Conservation (phyloP, 2,113 vertebrate species). For the Dipodomys ordii region DNA sequence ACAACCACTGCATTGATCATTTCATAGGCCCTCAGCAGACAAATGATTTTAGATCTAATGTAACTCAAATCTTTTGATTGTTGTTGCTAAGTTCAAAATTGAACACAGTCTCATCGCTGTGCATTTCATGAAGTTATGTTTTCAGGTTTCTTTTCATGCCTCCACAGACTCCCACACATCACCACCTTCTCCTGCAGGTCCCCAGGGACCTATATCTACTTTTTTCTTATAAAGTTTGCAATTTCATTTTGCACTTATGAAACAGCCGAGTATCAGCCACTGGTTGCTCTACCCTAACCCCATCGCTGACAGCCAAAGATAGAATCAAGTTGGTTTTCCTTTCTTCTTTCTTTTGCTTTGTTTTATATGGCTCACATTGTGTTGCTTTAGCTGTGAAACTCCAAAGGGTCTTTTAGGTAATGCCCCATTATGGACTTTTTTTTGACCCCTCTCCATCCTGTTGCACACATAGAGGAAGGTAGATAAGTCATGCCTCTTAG, state of each 20-base stretch:
- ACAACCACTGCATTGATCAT: neutral
- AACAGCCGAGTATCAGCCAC: neutral
- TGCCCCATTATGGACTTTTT: neutral
- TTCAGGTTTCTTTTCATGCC: conserved; percentile 33
- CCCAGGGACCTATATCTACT: neutral
- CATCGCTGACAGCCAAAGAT: neutral
- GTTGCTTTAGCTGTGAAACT: neutral
- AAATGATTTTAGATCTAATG: conserved; percentile 21
- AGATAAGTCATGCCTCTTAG: conserved; percentile 55
- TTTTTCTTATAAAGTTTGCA: conserved; percentile 39
- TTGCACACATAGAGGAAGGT: conserved; percentile 62
- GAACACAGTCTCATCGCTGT: conserved; percentile 15
- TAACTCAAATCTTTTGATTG: conserved; percentile 10
- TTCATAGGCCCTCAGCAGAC: conserved; percentile 12
- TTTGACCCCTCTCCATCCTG: neutral
- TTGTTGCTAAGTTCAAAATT: conserved; percentile 29
- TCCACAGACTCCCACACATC: neutral
- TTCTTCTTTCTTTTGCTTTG: conserved; percentile 46
- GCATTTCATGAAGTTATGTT: conserved; percentile 45
- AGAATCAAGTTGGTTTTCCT: neutral
- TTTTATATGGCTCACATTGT: conserved; percentile 33
- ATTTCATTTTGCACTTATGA: conserved; percentile 63
- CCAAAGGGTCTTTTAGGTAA: neutral
- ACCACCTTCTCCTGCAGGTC: neutral
- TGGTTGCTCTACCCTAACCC: neutral